Evolutionary conservation across 2,113 vertebrate species (phyloP), one percentile per base, ranked within the genome.

Genomic region (Malurus melanocephalus): DNA sequence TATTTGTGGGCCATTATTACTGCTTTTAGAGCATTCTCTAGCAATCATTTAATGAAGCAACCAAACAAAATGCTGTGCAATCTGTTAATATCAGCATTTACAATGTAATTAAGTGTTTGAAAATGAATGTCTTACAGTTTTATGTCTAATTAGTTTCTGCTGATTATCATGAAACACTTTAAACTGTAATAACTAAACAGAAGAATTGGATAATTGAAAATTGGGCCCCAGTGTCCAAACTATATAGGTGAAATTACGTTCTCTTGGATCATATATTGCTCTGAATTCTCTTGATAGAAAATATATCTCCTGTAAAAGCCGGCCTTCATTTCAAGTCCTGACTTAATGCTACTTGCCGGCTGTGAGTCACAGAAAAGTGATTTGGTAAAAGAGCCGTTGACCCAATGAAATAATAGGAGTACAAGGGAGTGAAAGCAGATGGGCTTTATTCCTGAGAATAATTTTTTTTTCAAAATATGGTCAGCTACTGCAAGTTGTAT

Each of bases 1-100:
- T 87, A 65, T 94, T 90, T 82, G n/a, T 82, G 66, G 87, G 43
- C 64, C 88, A 87, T 87, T 83, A 77, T 94, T 92, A 84, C 30
- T 68, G 46, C 64, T 93, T 94, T 65, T 81, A 66, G 80, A 88
- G 38, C 42, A 80, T 38, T 94, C 61, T 38, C 30, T 80, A 75
- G 62, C 71, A 92, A 38, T 61, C 79, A 57, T 95, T 96, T 97
- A 95, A 94, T 96, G 93, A 96, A 87, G 27, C 22, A 95, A 71
- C 59, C 46, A 94, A 93, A 92, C 62, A 95, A 94, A 96, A 79
- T 91, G 40, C 61, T 48, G 11, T 82, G 81, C 91, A 97, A 92
- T 95, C 49, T 95, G 80, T 94, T 97, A 93, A 94, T 96, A 96
- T 95, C 68, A 73, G 62, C 94, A 90, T 95, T 94, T 95, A 94